A percentile compares a stretch with the other conserved stretches of the same genome.
Evolutionary conservation across 1,140 invertebrate genomes (phyloP).

Genomic region (Drosophila rufa): DNA sequence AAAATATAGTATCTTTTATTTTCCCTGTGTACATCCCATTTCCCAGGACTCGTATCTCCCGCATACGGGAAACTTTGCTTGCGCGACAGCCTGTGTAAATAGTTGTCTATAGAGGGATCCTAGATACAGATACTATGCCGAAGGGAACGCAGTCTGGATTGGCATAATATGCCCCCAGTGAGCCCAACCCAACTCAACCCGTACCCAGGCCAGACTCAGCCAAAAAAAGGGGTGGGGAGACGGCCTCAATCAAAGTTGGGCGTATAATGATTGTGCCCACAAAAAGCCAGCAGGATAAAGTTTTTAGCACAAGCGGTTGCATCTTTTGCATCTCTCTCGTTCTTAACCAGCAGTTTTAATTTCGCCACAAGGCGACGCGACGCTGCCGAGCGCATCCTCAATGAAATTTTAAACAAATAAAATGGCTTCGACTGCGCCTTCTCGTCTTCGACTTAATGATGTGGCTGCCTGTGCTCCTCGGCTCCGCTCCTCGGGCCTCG

Average conservation of each 20-base stretch:
- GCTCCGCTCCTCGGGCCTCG: slow-evolving; percentile 4
- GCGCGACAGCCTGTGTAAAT: slow-evolving; percentile 80
- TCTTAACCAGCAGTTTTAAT: slow-evolving; percentile 77
- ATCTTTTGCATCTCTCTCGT: slow-evolving; percentile 44
- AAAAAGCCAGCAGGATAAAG: slow-evolving; percentile 62
- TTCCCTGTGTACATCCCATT: slow-evolving; percentile 16
- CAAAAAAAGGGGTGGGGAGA: not conserved
- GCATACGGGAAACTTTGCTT: slow-evolving; percentile 63
- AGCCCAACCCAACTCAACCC: not conserved
- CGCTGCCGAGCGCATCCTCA: slow-evolving; percentile 52
- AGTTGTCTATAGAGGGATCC: slow-evolving; percentile 51
- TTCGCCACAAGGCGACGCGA: slow-evolving; percentile 54
- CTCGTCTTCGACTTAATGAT: slow-evolving; percentile 65
- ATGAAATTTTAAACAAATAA: slow-evolving; percentile 77
- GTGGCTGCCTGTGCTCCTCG: slow-evolving; percentile 47
- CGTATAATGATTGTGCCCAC: slow-evolving; percentile 65
- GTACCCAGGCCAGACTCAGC: not conserved
- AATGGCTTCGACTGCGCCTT: slow-evolving; percentile 39
- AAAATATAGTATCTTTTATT: not conserved
- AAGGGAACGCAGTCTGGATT: slow-evolving; percentile 18
- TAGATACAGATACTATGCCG: slow-evolving; percentile 20
- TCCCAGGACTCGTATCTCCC: slow-evolving; percentile 29
- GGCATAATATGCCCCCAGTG: slow-evolving; percentile 48
- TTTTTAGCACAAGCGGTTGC: slow-evolving; percentile 64
- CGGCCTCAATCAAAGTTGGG: slow-evolving; percentile 75